A percentile compares a stretch with the other conserved stretches of the same genome.
phyloP scores from a whole-genome alignment of 2,113 vertebrate genomes.

The Neotoma lepida region DNA sequence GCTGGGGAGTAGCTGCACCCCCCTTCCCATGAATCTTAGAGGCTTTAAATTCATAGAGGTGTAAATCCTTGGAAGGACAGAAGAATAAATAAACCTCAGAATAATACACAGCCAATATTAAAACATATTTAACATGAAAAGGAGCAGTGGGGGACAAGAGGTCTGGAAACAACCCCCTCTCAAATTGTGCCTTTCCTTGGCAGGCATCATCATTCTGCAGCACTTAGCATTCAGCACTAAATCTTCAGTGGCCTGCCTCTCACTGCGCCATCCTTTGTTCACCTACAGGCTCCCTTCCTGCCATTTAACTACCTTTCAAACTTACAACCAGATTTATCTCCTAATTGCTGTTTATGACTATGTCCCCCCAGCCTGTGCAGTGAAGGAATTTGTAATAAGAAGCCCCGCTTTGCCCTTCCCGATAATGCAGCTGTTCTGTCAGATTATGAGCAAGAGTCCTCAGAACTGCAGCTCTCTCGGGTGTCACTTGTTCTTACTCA shows the following conservation, averaged over 20 bases:
- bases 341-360: conserved; percentile 24
- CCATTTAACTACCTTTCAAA: neutral
- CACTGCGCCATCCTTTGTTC: no score
- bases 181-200: neutral
- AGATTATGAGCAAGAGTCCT: neutral
- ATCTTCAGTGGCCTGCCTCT: rapidly evolving
- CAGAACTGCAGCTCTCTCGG: neutral
- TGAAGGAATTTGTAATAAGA: neutral
- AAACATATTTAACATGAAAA: neutral
- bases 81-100: neutral
- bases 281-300: neutral
- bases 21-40: neutral
- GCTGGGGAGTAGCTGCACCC: rapidly evolving
- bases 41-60: neutral
- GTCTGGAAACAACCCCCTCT: neutral
- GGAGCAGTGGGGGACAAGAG: neutral
- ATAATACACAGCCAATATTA: neutral
- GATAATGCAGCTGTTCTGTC: neutral
- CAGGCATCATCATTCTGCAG: neutral
- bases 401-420: neutral
- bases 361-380: neutral
- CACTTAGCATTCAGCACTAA: neutral
- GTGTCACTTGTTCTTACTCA: neutral
- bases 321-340: conserved; percentile 17
- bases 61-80: neutral